Evolutionary conservation across 2,797 vertebrate species (phyloP).

Genomic region (Onychomys leucogaster): DNA sequence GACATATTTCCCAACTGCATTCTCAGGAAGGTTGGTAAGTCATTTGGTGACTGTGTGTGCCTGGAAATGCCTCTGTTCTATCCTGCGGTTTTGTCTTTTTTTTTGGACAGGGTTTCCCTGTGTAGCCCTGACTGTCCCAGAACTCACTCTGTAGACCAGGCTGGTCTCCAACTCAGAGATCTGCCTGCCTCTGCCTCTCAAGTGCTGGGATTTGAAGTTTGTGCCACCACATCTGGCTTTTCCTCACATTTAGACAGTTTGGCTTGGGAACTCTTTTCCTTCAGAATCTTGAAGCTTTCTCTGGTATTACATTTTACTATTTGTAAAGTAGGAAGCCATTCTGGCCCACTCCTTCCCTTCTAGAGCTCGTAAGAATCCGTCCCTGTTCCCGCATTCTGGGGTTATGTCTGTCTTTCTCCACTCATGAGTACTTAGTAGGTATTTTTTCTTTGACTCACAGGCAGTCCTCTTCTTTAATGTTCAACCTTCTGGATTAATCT

Average conservation of each 20-base stretch:
- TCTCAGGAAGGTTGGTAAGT: neutral
- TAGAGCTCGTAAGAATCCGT: neutral
- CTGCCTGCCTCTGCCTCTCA: neutral
- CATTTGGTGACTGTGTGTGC: neutral
- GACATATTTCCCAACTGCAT: neutral
- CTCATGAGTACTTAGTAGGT: neutral
- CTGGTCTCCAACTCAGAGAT: neutral
- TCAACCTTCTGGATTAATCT: neutral
- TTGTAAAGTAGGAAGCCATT: neutral
- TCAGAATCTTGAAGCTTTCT: neutral
- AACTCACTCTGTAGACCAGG: neutral
- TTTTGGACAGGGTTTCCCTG: neutral
- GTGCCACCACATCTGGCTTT: too few species aligned
- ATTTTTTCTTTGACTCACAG: neutral
- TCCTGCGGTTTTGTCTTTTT: neutral
- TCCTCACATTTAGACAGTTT: slow-evolving; percentile 16
- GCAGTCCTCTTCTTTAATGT: neutral
- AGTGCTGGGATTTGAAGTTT: neutral
- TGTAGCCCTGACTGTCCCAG: neutral
- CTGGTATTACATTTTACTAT: neutral
- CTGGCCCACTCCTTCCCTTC: neutral
- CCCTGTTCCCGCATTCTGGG: neutral
- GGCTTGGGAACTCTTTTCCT: slow-evolving; percentile 27
- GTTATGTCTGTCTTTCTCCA: neutral
- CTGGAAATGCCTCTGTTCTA: neutral